Percentiles rank a stretch among this genome's conserved stretches.
Evolutionary conservation across 2,888 invertebrate species (phyloP).

Genomic region (Ashinkailepas kermadecensis): DNA sequence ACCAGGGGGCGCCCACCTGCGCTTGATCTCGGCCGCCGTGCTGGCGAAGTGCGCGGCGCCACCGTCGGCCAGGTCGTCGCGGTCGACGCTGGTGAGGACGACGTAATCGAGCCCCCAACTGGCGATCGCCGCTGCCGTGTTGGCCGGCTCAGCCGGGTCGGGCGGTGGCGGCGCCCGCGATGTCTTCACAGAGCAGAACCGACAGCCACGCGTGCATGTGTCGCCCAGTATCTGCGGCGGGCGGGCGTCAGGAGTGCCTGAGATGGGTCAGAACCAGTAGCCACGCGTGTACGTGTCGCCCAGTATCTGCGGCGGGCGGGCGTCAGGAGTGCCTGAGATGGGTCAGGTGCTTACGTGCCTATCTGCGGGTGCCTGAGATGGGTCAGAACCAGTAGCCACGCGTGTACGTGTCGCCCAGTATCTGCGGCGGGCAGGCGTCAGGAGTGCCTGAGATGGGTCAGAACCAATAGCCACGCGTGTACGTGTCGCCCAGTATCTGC

Average conservation of each 20-base stretch:
- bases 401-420: slow-evolving; percentile 98
- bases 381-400: slow-evolving; percentile 97
- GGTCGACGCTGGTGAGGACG: slow-evolving; percentile 94
- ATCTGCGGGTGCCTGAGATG: too few species aligned
- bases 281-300: too few species aligned
- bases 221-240: slow-evolving; percentile 84
- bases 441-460: too few species aligned
- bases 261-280: too few species aligned
- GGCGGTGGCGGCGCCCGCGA: slow-evolving; percentile 78
- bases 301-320: too few species aligned
- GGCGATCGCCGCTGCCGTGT: slow-evolving; percentile 85
- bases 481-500: too few species aligned
- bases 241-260: not conserved
- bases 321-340: too few species aligned
- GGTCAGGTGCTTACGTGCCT: too few species aligned
- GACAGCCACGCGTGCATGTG: slow-evolving; percentile 94
- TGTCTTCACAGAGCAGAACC: slow-evolving; percentile 98
- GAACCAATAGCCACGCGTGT: too few species aligned
- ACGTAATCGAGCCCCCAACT: slow-evolving; percentile 96
- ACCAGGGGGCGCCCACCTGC: slow-evolving; percentile 40
- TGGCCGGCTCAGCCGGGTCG: slow-evolving; percentile 79
- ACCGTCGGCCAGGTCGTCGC: slow-evolving; percentile 89
- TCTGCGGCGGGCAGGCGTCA: slow-evolving; percentile 46
- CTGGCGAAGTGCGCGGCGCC: slow-evolving; percentile 89
- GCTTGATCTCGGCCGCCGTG: slow-evolving; percentile 80